These are phyloP conservation scores for Phrynocephalus versicolor DNA, from an alignment of 2,113 vertebrate species.

Conservation along the genomic window DNA sequence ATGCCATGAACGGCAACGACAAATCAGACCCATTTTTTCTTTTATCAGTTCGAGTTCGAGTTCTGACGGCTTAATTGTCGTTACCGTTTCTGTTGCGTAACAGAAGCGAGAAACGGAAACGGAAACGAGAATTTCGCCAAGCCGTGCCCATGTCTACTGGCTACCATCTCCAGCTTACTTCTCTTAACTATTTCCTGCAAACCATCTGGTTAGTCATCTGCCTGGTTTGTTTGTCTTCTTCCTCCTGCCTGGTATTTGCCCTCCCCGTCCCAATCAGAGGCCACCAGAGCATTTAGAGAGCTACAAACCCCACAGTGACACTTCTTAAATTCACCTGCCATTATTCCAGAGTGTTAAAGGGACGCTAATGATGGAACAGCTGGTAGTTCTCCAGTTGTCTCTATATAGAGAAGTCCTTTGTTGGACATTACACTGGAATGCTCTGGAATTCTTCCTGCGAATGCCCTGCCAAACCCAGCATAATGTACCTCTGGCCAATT, in stretches of 20 bases:
- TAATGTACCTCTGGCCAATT: slow-evolving; percentile 42
- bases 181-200: neutral
- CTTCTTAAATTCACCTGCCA: neutral
- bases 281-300: neutral
- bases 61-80: no score
- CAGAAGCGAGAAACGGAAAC: no score
- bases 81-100: no score
- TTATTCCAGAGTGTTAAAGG: slow-evolving; percentile 40
- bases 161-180: neutral
- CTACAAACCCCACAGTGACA: slow-evolving; percentile 10
- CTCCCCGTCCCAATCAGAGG: slow-evolving; percentile 20
- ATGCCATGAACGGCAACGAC: no score
- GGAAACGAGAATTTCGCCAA: no score
- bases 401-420: neutral
- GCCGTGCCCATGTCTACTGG: no score
- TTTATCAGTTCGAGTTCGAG: no score
- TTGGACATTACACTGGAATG: neutral
- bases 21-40: no score
- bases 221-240: slow-evolving; percentile 24
- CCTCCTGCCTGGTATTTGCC: slow-evolving; percentile 16
- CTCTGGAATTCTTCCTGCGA: slow-evolving; percentile 1
- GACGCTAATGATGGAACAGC: slow-evolving; percentile 55
- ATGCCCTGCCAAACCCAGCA: slow-evolving; percentile 37
- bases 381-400: neutral
- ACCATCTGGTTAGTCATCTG: neutral